These are phyloP conservation scores for Chinchilla lanigera DNA, from an alignment of 2,113 vertebrate species.

Conservation along the genomic window DNA sequence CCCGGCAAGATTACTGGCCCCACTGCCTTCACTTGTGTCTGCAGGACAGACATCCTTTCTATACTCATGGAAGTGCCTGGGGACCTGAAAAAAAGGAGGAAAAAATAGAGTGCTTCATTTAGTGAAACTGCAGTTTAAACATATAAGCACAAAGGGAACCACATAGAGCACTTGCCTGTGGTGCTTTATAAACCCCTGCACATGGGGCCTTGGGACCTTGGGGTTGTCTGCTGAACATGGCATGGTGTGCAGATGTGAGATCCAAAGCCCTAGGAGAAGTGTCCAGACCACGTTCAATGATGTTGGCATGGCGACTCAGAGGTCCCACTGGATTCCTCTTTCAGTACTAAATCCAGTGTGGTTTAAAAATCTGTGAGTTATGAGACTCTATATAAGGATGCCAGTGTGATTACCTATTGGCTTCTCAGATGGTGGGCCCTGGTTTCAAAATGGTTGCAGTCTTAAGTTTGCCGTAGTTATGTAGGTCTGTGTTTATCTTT, in stretches of 20 bases:
- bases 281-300: not conserved
- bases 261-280: not conserved
- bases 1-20: not conserved
- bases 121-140: constrained; percentile 77
- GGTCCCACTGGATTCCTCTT: not conserved
- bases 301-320: not conserved
- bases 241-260: not conserved
- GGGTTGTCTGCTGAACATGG: not conserved
- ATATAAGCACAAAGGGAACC: constrained; percentile 61
- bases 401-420: not conserved
- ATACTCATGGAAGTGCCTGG: constrained; percentile 55
- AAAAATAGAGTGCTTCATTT: constrained; percentile 81
- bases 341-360: not conserved
- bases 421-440: not conserved
- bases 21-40: not conserved
- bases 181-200: constrained; percentile 30
- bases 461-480: not conserved
- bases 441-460: not conserved
- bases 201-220: not conserved
- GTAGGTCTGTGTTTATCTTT: not conserved
- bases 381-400: no score
- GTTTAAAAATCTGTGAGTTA: not conserved
- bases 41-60: constrained; percentile 9
- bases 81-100: constrained; percentile 75
- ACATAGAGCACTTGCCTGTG: constrained; percentile 21